Percentiles rank a stretch among this genome's conserved stretches.
phyloP scores from a whole-genome alignment of 2,797 vertebrate genomes.

The Silurus lanzhouensis region DNA sequence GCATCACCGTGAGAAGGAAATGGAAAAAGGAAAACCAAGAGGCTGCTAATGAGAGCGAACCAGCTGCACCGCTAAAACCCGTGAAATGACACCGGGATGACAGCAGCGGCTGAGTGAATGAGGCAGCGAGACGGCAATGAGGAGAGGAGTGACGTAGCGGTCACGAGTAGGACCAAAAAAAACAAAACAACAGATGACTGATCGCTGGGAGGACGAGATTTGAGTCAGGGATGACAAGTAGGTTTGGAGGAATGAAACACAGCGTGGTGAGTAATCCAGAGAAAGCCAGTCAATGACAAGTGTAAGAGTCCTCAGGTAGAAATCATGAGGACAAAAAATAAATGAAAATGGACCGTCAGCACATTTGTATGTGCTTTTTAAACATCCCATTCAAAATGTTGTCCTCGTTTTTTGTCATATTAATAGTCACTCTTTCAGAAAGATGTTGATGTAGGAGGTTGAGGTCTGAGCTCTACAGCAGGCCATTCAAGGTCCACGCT shows the following conservation, averaged over 20 bases:
- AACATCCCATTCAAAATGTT: no score
- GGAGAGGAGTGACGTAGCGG: not conserved
- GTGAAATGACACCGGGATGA: constrained; percentile 16
- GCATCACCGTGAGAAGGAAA: not conserved
- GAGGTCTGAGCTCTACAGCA: no score
- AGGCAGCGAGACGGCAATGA: not conserved
- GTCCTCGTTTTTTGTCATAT: no score
- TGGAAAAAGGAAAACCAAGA: not conserved
- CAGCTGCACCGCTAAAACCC: not conserved
- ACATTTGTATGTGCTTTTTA: no score
- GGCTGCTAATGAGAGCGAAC: constrained; percentile 11
- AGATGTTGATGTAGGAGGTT: no score
- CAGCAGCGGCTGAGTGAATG: constrained; percentile 14
- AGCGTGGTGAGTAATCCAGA: constrained; percentile 7
- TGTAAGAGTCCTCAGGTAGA: constrained; percentile 9
- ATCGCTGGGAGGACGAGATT: constrained; percentile 8
- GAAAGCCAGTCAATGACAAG: constrained; percentile 1
- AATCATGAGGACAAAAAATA: not conserved
- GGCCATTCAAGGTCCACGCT: no score
- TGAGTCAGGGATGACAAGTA: constrained; percentile 25
- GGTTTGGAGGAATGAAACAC: constrained; percentile 1
- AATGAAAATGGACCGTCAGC: no score
- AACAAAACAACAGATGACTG: not conserved
- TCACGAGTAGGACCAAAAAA: constrained; percentile 1
- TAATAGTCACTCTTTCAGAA: no score